Evolutionary conservation across 2,888 invertebrate species (phyloP), one percentile per base, ranked within the genome.

Genomic region (Phalera bucephala): DNA sequence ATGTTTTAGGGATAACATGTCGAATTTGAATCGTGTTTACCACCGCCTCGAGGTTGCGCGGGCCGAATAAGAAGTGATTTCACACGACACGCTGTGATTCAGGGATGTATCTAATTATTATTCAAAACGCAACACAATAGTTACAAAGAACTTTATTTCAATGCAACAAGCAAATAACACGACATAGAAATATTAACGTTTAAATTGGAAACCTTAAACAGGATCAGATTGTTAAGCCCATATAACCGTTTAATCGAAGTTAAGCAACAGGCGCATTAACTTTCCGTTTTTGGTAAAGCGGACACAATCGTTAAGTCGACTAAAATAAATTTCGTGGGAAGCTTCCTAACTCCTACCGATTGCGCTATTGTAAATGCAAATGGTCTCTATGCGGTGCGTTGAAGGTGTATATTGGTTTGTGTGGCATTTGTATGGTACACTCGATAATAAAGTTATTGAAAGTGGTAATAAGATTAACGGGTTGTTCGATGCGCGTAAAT

Each of bases 391-490:
- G 69, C 52, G 51, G 62, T 64, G 47, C 40, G 46, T 64, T 34
- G 52, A 83, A 79, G 77, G 81, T 80, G 52, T 68, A 80, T 66
- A 79, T 75, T 86, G 52, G 77, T 65, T 45, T 71, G 78, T 60
- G 52, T 52, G 52, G 61, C 54, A 55, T 62, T 57, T 49, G 61
- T 64, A 62, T 70, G 56, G 59, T 63, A 72, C 65, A 68, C 64
- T 70, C 69, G 74, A 79, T 88, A 80, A 87, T 87, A 81, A 86
- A 86, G 85, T 88, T 88, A 88, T 88, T 84, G 85, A 84, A 86
- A 86, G 86, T 85, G 86, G 83, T 87, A 87, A 87, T 87, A 88
- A 88, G 88, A 88, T 88, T 84, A 88, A 88, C 82, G 78, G 76
- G 79, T 74, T 68, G 78, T 79, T 80, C 76, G 75, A 70, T 53